These are phyloP conservation scores for Phymanthus crucifer DNA, from an alignment of 92 coral and sea anemone species.

Conservation along the genomic window DNA sequence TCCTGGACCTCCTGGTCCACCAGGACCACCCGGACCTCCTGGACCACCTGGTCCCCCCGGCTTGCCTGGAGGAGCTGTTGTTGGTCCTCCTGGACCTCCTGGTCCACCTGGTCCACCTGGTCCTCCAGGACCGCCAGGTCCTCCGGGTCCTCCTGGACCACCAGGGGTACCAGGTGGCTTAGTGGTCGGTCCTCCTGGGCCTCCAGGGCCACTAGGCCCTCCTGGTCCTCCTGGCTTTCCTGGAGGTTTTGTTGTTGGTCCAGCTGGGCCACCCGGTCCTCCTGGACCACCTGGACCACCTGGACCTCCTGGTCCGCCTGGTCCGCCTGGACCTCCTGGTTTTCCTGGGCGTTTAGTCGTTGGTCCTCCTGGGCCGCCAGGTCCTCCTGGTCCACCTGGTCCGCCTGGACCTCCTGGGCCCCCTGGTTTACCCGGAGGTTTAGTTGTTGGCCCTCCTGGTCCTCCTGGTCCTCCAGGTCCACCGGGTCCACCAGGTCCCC, in stretches of 20 bases:
- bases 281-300: constrained; percentile 71
- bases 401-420: constrained; percentile 79
- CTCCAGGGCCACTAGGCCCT: constrained; percentile 50
- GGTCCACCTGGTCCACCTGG: constrained; percentile 73
- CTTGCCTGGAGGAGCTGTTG: constrained; percentile 64
- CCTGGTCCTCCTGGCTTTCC: constrained; percentile 79
- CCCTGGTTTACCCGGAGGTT: constrained; percentile 71
- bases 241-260: constrained; percentile 62
- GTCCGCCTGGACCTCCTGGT: constrained; percentile 86
- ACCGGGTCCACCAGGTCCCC: constrained; percentile 70
- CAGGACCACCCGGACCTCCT: constrained; percentile 86
- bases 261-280: constrained; percentile 72
- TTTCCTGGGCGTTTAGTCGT: constrained; percentile 68
- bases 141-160: constrained; percentile 68
- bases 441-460: constrained; percentile 67
- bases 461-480: constrained; percentile 70
- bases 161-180: constrained; percentile 62
- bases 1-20: constrained; percentile 70
- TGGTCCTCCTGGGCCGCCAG: constrained; percentile 76
- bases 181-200: constrained; percentile 41
- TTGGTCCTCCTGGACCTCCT: constrained; percentile 67
- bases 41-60: constrained; percentile 80
- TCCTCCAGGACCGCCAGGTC: constrained; percentile 72
- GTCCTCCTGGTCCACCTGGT: constrained; percentile 77
- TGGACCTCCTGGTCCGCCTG: constrained; percentile 10